Conservation (phyloP, 92 coral and sea anemone genomes). For the Umimayanthus kanabou region DNA sequence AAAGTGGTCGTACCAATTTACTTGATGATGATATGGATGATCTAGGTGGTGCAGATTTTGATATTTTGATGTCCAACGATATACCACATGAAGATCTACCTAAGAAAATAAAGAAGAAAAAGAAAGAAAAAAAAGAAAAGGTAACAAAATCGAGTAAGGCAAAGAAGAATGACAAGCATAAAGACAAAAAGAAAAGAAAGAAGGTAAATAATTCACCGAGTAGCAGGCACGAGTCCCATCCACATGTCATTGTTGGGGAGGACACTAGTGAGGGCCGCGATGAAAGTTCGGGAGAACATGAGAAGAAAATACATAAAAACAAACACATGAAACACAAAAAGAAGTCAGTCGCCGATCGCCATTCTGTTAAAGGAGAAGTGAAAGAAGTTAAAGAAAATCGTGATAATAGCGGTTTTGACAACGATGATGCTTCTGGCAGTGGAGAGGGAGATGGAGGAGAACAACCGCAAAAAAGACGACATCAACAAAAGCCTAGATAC, state of each 20-base stretch:
- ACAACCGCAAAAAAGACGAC: not conserved
- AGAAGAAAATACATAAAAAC: constrained; percentile 11
- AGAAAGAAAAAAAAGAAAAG: constrained; percentile 8
- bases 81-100: constrained; percentile 71
- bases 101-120: constrained; percentile 22
- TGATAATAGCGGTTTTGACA: not conserved
- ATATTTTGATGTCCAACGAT: constrained; percentile 85
- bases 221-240: constrained; percentile 20
- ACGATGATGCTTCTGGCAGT: constrained; percentile 24
- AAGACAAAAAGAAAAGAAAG: not conserved
- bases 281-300: constrained; percentile 24
- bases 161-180: constrained; percentile 6
- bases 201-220: constrained; percentile 9
- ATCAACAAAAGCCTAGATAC: constrained; percentile 27
- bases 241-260: constrained; percentile 61
- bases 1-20: not conserved
- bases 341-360: not conserved
- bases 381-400: not conserved
- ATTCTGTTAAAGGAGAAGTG: not conserved
- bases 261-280: constrained; percentile 41
- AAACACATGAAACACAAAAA: constrained; percentile 30
- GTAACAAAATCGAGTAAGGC: not conserved
- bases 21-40: constrained; percentile 63
- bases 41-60: constrained; percentile 89
- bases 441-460: constrained; percentile 17